Evolutionary conservation across 1,140 invertebrate species (phyloP), one percentile per base, ranked within the genome.

Genomic region (Temnothorax nylanderi): DNA sequence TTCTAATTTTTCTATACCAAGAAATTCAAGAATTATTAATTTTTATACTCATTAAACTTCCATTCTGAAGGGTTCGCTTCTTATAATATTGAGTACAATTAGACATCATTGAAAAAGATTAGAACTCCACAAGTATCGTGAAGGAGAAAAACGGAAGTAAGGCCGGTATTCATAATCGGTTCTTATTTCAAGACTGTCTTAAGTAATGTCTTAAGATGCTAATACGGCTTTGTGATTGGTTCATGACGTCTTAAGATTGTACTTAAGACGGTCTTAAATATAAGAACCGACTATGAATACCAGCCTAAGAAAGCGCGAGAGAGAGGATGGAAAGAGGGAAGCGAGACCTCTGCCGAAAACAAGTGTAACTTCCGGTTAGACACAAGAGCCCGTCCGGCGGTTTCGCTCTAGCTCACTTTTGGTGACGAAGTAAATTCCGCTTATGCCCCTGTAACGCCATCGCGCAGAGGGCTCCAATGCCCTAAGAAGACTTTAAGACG

Each of bases 311-410:
- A 26, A 26, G 26, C 26, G 26, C 26, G 26, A 26, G 26, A 26
- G 1, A 26, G 26, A 26, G 26, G 26, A 26, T 26, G 26, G 26
- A 26, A 26, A 26, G 26, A 26, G 26, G 32, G 47, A 26, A 41
- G 62, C 49, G 58, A 90, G 54, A 75, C 58, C 44, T 26, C 16
- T 64, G n/a, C 26, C 41, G 51, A 37, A 77, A 87, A 90, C 89
- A 89, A 84, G 77, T 74, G 88, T 87, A 85, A 87, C 88, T 90
- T 89, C 72, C 75, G 80, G 74, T 89, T 90, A 90, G 88, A 89
- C 88, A 89, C 65, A 49, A 87, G 88, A 89, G 78, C 80, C 58
- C 64, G 74, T 13, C 76, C 47, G 34, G 72, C 16, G 78, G 88
- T 89, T 87, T 90, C 85, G 85, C 64, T 87, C 76, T 71, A 90